A percentile compares a stretch with the other conserved stretches of the same genome.
Conservation (phyloP, 2,888 invertebrate genomes). For the Plagodis dolabraria region DNA sequence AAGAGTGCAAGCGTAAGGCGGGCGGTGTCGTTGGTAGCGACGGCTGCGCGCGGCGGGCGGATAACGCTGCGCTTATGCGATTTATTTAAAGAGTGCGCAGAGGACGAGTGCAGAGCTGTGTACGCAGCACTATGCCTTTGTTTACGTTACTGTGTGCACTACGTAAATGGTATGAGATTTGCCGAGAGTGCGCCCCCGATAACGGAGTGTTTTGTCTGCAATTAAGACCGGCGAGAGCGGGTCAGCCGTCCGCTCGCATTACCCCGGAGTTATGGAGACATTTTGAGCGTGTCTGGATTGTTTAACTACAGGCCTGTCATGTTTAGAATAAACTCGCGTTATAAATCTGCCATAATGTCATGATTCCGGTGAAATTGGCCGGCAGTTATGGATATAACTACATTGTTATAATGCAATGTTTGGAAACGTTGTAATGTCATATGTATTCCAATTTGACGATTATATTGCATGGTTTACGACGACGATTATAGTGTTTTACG, state of each 20-base stretch:
- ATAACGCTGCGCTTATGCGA: constrained; percentile 39
- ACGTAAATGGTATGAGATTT: constrained; percentile 73
- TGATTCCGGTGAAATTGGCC: constrained; percentile 41
- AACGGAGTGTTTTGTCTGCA: constrained; percentile 80
- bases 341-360: constrained; percentile 60
- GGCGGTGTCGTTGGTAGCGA: constrained; percentile 48
- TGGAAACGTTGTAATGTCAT: not conserved
- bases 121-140: constrained; percentile 56
- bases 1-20: constrained; percentile 17
- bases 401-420: constrained; percentile 16
- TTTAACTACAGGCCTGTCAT: constrained; percentile 65
- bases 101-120: constrained; percentile 60
- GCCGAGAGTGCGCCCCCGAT: constrained; percentile 63
- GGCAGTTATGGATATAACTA: constrained; percentile 8
- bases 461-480: no score
- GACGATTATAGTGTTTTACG: no score
- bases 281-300: constrained; percentile 65
- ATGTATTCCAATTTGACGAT: not conserved
- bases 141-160: constrained; percentile 71
- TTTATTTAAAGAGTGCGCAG: constrained; percentile 53
- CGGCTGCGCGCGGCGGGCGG: constrained; percentile 34
- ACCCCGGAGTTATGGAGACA: constrained; percentile 73
- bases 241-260: constrained; percentile 65
- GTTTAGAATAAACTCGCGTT: constrained; percentile 58
- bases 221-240: constrained; percentile 74